Percentiles rank a stretch among this genome's conserved stretches.
Evolutionary conservation across 2,113 vertebrate species (phyloP).

Genomic region (Cyprinodon brontotheroides): DNA sequence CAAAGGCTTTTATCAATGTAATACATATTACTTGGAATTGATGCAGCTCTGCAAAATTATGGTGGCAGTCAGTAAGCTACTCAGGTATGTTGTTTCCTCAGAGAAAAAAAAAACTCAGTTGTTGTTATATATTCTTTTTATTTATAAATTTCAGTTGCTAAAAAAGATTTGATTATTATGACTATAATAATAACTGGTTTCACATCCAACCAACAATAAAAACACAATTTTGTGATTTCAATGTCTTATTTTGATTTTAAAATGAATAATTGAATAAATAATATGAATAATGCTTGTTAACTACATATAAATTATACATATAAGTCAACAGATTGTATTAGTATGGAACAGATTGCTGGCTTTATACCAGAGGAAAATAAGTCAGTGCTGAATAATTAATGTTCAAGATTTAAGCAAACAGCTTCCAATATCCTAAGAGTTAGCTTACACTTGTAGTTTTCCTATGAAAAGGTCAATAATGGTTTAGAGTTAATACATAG

Average conservation of each 20-base stretch:
- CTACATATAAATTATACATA: background rate
- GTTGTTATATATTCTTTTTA: background rate
- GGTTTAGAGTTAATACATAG: background rate
- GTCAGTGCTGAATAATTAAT: background rate
- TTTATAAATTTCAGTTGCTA: too few relatives aligned
- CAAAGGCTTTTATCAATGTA: background rate
- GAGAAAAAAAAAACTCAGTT: too few relatives aligned
- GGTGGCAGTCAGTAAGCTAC: too few relatives aligned
- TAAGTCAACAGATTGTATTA: background rate
- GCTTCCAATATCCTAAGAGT: background rate
- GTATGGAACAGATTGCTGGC: background rate
- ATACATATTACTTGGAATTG: background rate
- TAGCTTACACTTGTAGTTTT: too few relatives aligned
- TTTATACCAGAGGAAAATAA: background rate
- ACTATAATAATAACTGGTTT: background rate
- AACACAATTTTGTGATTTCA: background rate
- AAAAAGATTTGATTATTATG: background rate
- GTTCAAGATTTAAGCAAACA: background rate
- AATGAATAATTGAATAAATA: too few relatives aligned
- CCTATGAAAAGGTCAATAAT: background rate
- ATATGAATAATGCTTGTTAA: background rate
- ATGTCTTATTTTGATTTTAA: background rate
- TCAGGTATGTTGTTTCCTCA: too few relatives aligned
- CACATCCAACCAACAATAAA: background rate
- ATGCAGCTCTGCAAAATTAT: background rate